Conservation (phyloP, 1,140 invertebrate genomes). For the Drosophila grimshawi region DNA sequence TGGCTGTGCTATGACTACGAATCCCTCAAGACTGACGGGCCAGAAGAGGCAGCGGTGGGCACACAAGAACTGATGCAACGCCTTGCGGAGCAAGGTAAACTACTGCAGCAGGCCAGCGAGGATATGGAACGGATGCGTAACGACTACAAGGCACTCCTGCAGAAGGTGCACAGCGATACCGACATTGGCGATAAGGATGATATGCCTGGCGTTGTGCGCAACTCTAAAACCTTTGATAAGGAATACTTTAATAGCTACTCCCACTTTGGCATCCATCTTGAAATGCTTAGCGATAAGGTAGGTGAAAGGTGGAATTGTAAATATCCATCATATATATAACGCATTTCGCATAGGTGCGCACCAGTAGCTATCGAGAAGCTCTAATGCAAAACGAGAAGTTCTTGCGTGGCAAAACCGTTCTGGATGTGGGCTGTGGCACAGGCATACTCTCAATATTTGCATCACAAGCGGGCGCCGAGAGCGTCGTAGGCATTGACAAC, state of each 20-base stretch:
- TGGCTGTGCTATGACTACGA: conserved; percentile 91
- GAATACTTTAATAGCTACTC: conserved; percentile 98
- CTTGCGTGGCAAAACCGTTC: conserved; percentile 92
- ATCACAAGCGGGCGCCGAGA: conserved; percentile 95
- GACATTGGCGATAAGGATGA: conserved; percentile 69
- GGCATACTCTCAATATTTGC: conserved; percentile 98
- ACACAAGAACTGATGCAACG: conserved; percentile 41
- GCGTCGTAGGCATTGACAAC: conserved; percentile 96
- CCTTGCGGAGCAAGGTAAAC: conserved; percentile 49
- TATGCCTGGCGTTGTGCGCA: conserved; percentile 26
- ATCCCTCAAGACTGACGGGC: conserved; percentile 19
- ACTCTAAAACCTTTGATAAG: conserved; percentile 86
- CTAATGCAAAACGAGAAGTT: conserved; percentile 91
- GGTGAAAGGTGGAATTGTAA: background rate
- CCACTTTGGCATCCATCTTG: conserved; percentile 99
- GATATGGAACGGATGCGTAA: conserved; percentile 88
- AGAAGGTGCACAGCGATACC: conserved; percentile 52
- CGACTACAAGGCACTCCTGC: conserved; percentile 86
- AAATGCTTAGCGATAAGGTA: conserved; percentile 92
- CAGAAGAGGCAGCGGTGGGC: background rate
- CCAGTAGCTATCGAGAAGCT: conserved; percentile 96
- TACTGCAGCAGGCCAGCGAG: conserved; percentile 86
- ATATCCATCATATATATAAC: conserved; percentile 4
- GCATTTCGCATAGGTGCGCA: conserved; percentile 88
- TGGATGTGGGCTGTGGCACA: conserved; percentile 97